phyloP scores from a whole-genome alignment of 2,888 invertebrate species.

The Amiota communis region DNA sequence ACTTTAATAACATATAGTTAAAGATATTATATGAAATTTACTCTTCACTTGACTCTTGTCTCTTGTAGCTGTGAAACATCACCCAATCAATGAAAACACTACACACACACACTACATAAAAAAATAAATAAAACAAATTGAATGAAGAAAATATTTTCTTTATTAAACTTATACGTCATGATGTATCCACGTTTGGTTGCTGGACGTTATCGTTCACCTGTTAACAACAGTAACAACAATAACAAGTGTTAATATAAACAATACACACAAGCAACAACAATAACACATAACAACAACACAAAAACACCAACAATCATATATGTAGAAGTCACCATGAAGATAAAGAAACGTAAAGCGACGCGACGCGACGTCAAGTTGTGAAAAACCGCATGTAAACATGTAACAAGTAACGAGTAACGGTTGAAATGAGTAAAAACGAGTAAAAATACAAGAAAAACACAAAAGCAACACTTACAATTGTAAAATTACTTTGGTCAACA shows the following conservation, averaged over 20 bases:
- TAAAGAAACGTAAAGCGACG: neutral
- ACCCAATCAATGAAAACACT: too few species aligned
- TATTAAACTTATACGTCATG: too few species aligned
- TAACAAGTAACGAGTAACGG: neutral
- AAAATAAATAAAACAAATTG: too few species aligned
- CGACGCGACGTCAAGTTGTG: neutral
- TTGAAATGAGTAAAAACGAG: neutral
- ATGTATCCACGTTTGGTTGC: too few species aligned
- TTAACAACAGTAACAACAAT: too few species aligned
- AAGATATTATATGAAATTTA: too few species aligned
- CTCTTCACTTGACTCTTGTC: too few species aligned
- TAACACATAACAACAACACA: constrained; percentile 20
- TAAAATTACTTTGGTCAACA: constrained; percentile 54
- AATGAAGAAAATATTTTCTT: too few species aligned
- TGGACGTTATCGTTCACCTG: too few species aligned
- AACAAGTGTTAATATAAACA: neutral
- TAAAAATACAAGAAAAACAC: neutral
- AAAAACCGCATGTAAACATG: neutral
- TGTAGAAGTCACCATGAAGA: neutral
- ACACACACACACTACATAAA: too few species aligned
- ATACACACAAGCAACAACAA: constrained; percentile 4
- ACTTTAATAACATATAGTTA: too few species aligned
- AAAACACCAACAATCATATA: constrained; percentile 1
- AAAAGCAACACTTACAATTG: constrained; percentile 42
- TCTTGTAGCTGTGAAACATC: too few species aligned